Evolutionary conservation across 2,888 invertebrate genomes (phyloP), one percentile per base, ranked within the genome.

Genomic region (Lysandra coridon): DNA sequence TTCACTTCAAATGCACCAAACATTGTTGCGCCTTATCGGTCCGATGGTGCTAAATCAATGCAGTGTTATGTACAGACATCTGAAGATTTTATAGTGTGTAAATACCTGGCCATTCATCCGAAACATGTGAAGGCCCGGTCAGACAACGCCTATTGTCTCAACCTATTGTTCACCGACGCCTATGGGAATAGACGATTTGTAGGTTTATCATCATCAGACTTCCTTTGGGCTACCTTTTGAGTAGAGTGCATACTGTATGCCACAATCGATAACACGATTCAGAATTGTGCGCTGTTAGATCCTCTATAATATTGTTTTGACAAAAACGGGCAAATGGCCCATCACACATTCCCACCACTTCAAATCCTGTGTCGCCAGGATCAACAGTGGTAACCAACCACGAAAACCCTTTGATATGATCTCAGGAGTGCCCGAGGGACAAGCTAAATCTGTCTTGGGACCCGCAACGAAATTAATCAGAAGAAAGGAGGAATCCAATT

Each of bases 41-140:
- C 57, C 17, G 1, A 17, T 57, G 57, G 57, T 57, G 4, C 57
- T 62, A 62, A 23, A 62, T 62, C 62, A 62, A 62, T 62, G 6
- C 23, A 23, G 23, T 57, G 62, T 62, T 62, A 10, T 64, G 30
- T 12, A 64, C 64, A 64, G 64, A 64, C 30, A 30, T 64, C 64
- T 64, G 23, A 64, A 64, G 64, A 64, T 64, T 64, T 69, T 30
- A 69, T 14, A 69, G 33, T 69, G 69, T 69, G 33, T 49, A 49
- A 23, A 49, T 23, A 30, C 75, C 75, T 75, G 75, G 12, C 44
- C 49, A 75, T 44, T 44, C 75, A 75, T 49, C 49, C 75, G 49
- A 75, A 75, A 44, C 75, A 75, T 75, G 75, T 75, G 75, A 75
- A 75, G 75, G 75, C 23, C 44, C 75, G 49, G 49, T 12, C 75